Evolutionary conservation across 1,140 invertebrate species (phyloP).

Genomic region (Lordiphosa mommai): DNA sequence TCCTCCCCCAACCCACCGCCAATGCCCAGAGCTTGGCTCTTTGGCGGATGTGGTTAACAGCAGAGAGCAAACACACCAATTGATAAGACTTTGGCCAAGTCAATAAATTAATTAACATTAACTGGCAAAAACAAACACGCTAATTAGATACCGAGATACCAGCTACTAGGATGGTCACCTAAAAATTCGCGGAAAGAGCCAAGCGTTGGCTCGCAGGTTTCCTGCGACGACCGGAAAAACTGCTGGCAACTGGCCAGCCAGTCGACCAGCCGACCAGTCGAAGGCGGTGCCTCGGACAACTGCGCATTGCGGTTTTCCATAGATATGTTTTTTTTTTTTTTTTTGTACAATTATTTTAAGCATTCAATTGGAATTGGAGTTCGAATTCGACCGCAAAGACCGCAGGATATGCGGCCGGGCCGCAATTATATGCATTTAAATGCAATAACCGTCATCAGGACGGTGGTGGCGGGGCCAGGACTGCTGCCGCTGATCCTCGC

Average conservation of each 20-base stretch:
- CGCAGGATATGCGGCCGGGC: slow-evolving; percentile 49
- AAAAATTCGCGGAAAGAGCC: slow-evolving; percentile 24
- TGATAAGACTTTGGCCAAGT: slow-evolving; percentile 29
- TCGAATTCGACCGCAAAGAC: slow-evolving; percentile 62
- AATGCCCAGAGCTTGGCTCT: neutral
- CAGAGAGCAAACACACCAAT: slow-evolving; percentile 39
- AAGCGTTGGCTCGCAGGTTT: slow-evolving; percentile 4
- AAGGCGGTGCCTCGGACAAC: slow-evolving; percentile 37
- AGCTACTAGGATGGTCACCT: slow-evolving; percentile 25
- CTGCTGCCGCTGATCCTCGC: neutral
- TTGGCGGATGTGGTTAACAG: slow-evolving; percentile 58
- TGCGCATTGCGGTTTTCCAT: slow-evolving; percentile 69
- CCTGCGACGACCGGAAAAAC: slow-evolving; percentile 60
- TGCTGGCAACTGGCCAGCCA: slow-evolving; percentile 38
- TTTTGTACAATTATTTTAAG: slow-evolving; percentile 69
- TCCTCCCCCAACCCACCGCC: too few relatives aligned
- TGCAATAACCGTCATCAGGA: slow-evolving; percentile 74
- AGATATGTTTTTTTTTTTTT: slow-evolving; percentile 54
- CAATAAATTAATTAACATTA: slow-evolving; percentile 46
- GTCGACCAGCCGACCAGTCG: slow-evolving; percentile 16
- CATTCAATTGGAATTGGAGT: slow-evolving; percentile 61
- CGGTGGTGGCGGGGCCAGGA: slow-evolving; percentile 2
- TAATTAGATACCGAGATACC: slow-evolving; percentile 39
- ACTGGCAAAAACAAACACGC: slow-evolving; percentile 50
- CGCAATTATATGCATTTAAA: slow-evolving; percentile 74